Percentiles rank a stretch among this genome's conserved stretches.
These are phyloP conservation scores for Drosophila equinoxialis DNA, from an alignment of 1,140 invertebrate genomes.

Conservation along the genomic window DNA sequence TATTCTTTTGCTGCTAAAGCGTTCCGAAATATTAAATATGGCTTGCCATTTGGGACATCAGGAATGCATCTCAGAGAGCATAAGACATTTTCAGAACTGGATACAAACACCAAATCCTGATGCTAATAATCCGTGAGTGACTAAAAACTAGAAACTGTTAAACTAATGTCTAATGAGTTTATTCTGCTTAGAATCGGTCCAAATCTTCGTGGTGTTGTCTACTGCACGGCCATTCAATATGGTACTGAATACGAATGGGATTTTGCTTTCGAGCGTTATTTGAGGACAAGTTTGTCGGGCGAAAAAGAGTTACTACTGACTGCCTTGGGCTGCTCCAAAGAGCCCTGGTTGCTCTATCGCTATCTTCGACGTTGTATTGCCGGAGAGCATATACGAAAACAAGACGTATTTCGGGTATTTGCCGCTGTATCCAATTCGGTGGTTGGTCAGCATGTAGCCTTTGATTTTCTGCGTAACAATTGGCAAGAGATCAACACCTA, in stretches of 20 bases:
- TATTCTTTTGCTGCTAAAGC: constrained; percentile 87
- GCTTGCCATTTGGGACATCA: constrained; percentile 88
- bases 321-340: constrained; percentile 90
- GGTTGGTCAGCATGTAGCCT: constrained; percentile 89
- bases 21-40: constrained; percentile 88
- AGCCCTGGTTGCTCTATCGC: constrained; percentile 90
- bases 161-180: background rate
- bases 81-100: constrained; percentile 89
- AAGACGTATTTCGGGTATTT: constrained; percentile 90
- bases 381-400: constrained; percentile 90
- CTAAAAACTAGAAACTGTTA: no score
- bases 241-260: constrained; percentile 93
- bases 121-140: constrained; percentile 87
- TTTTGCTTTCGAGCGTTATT: constrained; percentile 91
- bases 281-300: constrained; percentile 88
- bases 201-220: constrained; percentile 91
- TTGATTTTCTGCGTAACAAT: constrained; percentile 89
- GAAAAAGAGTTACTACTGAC: constrained; percentile 90
- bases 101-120: constrained; percentile 87
- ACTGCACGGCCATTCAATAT: constrained; percentile 91
- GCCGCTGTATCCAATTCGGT: constrained; percentile 88
- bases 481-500: constrained; percentile 88
- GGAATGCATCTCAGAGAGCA: constrained; percentile 88
- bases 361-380: constrained; percentile 89
- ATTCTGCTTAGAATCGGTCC: constrained; percentile 86